Percentiles rank a stretch among this genome's conserved stretches.
Conservation (phyloP, 2,113 vertebrate species). For the Craseonycteris thonglongyai region DNA sequence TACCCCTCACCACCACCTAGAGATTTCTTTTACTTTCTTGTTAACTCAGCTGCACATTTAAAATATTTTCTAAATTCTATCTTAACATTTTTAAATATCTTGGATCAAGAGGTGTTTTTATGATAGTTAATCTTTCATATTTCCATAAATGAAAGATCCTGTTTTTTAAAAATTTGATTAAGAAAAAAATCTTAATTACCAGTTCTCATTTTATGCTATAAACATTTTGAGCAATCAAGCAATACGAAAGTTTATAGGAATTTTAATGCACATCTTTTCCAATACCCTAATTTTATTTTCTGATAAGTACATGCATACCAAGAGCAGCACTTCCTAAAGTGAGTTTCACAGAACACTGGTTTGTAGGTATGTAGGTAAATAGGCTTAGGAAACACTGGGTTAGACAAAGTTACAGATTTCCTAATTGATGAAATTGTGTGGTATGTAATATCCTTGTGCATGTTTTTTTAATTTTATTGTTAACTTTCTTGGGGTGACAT, state of each 20-base stretch:
- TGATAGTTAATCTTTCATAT: neutral
- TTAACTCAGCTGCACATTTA: neutral
- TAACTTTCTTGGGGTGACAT: too few species aligned
- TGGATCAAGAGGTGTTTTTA: neutral
- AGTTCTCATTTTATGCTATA: slow-evolving; percentile 1
- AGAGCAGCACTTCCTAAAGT: neutral
- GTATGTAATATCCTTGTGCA: neutral
- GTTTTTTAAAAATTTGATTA: slow-evolving; percentile 6
- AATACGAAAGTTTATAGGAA: neutral
- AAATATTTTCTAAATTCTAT: slow-evolving; percentile 1
- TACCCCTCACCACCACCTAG: neutral
- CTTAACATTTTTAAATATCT: neutral
- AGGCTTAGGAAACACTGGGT: neutral
- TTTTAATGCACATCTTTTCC: neutral
- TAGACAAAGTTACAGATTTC: neutral
- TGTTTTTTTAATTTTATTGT: too few species aligned
- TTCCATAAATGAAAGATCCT: neutral
- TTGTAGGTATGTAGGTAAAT: neutral
- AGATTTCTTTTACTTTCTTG: neutral
- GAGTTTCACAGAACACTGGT: neutral
- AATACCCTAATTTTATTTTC: neutral
- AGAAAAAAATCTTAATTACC: neutral
- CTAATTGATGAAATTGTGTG: neutral
- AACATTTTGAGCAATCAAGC: neutral
- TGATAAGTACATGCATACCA: neutral